Percentiles rank a stretch among this genome's conserved stretches.
phyloP scores from a whole-genome alignment of 2,888 invertebrate genomes.

The Lymantria monacha region DNA sequence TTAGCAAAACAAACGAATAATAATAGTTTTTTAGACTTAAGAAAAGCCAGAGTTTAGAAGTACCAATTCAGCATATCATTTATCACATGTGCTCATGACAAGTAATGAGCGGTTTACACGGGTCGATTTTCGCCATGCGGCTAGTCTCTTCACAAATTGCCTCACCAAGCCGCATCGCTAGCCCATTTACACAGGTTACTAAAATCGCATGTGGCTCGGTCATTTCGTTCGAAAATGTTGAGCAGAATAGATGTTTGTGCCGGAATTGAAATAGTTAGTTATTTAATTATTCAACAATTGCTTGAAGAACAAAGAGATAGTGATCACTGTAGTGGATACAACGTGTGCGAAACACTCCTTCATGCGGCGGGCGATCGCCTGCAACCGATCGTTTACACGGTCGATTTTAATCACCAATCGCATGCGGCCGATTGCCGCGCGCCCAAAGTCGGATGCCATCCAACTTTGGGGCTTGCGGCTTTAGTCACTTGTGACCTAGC shows the following conservation, averaged over 20 bases:
- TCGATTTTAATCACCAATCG: conserved; percentile 34
- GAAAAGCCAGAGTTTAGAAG: no score
- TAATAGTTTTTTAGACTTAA: no score
- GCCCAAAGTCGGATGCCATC: conserved; percentile 40
- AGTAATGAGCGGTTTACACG: conserved; percentile 1
- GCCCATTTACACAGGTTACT: no score
- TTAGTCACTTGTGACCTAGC: conserved; percentile 34
- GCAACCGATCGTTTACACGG: conserved; percentile 33
- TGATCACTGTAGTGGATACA: background rate
- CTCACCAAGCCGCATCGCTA: conserved; percentile 9
- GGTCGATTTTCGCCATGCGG: conserved; percentile 14
- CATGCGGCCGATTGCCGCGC: conserved; percentile 41
- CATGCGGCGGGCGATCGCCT: conserved; percentile 6
- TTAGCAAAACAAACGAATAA: no score
- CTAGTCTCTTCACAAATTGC: conserved; percentile 11
- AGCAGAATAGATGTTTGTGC: no score
- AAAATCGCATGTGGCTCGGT: no score
- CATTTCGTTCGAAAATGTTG: no score
- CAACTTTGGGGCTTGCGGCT: conserved; percentile 44
- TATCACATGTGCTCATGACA: no score
- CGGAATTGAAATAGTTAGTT: no score
- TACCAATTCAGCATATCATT: no score
- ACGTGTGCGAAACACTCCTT: background rate
- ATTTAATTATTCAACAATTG: no score
- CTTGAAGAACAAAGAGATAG: no score